These are phyloP conservation scores for Amiota communis DNA, from an alignment of 2,888 invertebrate species.

Conservation along the genomic window DNA sequence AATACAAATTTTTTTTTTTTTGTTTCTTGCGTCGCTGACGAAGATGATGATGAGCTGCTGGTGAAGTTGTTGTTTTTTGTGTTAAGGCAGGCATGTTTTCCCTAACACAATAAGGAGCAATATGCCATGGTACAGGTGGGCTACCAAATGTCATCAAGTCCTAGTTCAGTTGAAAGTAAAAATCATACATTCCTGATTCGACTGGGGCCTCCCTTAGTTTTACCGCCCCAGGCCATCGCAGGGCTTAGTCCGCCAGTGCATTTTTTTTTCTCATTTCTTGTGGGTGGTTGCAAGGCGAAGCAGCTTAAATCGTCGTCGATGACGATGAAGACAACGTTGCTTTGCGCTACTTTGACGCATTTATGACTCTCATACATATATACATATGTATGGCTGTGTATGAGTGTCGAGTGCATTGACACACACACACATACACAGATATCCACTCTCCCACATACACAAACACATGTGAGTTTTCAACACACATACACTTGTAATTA, in stretches of 20 bases:
- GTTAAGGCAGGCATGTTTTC: background rate
- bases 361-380: background rate
- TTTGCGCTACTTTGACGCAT: constrained; percentile 8
- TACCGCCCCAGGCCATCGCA: too few species aligned
- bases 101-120: too few species aligned
- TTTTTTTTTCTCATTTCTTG: constrained; percentile 6
- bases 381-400: background rate
- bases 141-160: too few species aligned
- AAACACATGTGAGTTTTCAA: background rate
- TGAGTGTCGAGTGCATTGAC: too few species aligned
- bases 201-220: too few species aligned
- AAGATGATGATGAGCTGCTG: background rate
- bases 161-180: too few species aligned
- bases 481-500: background rate
- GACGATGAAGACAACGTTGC: too few species aligned
- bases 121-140: too few species aligned
- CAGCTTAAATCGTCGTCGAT: constrained; percentile 14
- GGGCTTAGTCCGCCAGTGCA: background rate
- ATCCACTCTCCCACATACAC: background rate
- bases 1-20: background rate
- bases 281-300: constrained; percentile 1
- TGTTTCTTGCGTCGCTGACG: background rate
- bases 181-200: too few species aligned
- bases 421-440: constrained; percentile 1
- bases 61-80: background rate